phyloP scores from a whole-genome alignment of 2,797 vertebrate genomes.

The Clarias pachynema region DNA sequence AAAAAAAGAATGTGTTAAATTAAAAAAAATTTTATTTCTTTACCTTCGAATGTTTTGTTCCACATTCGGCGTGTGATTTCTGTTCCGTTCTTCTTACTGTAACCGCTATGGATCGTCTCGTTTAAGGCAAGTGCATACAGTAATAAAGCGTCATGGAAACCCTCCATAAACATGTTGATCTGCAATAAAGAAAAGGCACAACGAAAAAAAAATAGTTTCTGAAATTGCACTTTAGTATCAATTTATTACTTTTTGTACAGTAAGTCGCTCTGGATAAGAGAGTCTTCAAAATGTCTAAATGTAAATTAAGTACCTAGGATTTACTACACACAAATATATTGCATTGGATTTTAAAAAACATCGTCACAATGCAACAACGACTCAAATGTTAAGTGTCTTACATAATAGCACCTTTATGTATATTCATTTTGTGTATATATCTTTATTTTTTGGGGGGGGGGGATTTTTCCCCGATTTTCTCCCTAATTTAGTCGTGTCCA shows the following conservation, averaged over 20 bases:
- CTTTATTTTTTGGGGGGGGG: too few relatives aligned
- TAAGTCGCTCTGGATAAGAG: too few relatives aligned
- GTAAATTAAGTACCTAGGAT: background rate
- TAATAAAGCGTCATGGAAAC: conserved; percentile 93
- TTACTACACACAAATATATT: background rate
- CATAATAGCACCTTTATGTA: background rate
- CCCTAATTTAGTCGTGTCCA: too few relatives aligned
- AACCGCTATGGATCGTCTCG: conserved; percentile 87
- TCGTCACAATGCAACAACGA: background rate
- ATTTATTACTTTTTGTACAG: background rate
- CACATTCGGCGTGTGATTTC: conserved; percentile 89
- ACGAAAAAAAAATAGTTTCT: background rate
- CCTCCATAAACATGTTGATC: conserved; percentile 98
- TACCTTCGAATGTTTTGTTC: conserved; percentile 97
- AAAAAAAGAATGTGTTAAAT: background rate
- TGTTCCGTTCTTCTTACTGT: conserved; percentile 87
- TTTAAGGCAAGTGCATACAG: conserved; percentile 90
- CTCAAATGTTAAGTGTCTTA: background rate
- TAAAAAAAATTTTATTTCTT: conserved; percentile 11
- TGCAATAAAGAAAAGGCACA: conserved; percentile 60
- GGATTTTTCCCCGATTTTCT: too few relatives aligned
- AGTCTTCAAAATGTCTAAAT: too few relatives aligned
- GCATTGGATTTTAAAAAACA: background rate
- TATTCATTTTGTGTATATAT: too few relatives aligned
- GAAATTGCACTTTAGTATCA: background rate